Conservation (phyloP, 2,888 invertebrate species). For the Tenthredo mesomela region DNA sequence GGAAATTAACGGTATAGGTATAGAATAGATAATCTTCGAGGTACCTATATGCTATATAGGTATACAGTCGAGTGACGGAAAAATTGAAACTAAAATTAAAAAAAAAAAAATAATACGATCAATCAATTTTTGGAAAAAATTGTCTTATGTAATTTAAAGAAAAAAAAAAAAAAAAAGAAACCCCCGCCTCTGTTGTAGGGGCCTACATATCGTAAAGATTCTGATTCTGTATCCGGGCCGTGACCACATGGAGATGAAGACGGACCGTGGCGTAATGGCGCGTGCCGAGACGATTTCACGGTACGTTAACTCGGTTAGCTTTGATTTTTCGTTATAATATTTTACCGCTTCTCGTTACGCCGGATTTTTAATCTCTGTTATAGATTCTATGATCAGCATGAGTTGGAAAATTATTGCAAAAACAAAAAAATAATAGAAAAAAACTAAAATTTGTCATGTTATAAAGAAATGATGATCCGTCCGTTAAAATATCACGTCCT, state of each 20-base stretch:
- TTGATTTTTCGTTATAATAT: not conserved
- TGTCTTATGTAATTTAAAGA: too few species aligned
- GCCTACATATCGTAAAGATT: not conserved
- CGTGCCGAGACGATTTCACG: slow-evolving; percentile 75
- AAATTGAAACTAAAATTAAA: too few species aligned
- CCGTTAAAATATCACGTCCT: not conserved
- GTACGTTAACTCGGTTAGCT: slow-evolving; percentile 66
- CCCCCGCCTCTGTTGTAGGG: too few species aligned
- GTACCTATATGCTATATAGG: not conserved
- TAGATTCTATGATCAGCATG: not conserved
- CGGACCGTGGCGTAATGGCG: slow-evolving; percentile 72
- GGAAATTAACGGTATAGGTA: not conserved
- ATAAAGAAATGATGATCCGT: not conserved
- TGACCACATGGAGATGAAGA: slow-evolving; percentile 48
- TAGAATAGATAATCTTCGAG: not conserved
- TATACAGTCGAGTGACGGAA: not conserved
- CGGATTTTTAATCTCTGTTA: not conserved
- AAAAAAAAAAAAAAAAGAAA: too few species aligned
- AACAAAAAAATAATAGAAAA: not conserved
- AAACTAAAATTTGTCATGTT: too few species aligned
- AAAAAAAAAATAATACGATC: too few species aligned
- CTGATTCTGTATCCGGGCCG: slow-evolving; percentile 2
- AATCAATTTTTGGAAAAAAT: too few species aligned
- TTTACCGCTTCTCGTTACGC: not conserved
- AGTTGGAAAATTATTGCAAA: not conserved